Percentiles rank a stretch among this genome's conserved stretches.
phyloP scores from a whole-genome alignment of 2,888 invertebrate species.

The Zele albiditarsus region DNA sequence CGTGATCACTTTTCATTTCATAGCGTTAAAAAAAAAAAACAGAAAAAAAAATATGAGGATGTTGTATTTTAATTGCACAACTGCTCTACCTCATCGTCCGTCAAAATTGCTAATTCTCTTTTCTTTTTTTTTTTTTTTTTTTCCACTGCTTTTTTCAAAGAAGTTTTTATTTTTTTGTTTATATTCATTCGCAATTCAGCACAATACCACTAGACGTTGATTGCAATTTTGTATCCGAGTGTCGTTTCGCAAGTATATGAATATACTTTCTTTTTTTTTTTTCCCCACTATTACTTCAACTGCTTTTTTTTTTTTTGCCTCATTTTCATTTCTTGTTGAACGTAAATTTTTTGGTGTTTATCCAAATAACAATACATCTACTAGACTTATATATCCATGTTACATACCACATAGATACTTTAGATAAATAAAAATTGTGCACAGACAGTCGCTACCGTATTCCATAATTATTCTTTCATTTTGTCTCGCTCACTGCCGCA shows the following conservation, averaged over 20 bases:
- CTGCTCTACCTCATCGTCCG: not conserved
- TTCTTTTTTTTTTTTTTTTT: not conserved
- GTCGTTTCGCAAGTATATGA: not conserved
- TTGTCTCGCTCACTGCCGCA: not conserved
- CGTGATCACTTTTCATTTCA: not conserved
- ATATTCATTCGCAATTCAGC: not conserved
- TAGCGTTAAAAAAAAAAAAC: not conserved
- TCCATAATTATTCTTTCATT: not conserved
- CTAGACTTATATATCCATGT: not conserved
- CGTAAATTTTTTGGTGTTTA: not conserved
- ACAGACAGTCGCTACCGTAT: conserved; percentile 9
- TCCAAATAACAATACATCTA: not conserved
- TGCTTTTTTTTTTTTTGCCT: not conserved
- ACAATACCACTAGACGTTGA: not conserved
- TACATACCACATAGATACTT: not conserved
- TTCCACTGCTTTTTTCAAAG: not conserved
- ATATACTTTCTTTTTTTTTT: not conserved
- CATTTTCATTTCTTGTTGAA: not conserved
- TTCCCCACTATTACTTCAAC: not conserved
- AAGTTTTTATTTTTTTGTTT: not conserved
- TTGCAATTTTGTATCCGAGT: not conserved
- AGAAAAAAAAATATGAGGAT: no score
- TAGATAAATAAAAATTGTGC: not conserved
- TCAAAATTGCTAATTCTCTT: not conserved
- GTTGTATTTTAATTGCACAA: not conserved